These are phyloP conservation scores for Proales similis DNA, from an alignment of 1,140 invertebrate species.

Conservation along the genomic window DNA sequence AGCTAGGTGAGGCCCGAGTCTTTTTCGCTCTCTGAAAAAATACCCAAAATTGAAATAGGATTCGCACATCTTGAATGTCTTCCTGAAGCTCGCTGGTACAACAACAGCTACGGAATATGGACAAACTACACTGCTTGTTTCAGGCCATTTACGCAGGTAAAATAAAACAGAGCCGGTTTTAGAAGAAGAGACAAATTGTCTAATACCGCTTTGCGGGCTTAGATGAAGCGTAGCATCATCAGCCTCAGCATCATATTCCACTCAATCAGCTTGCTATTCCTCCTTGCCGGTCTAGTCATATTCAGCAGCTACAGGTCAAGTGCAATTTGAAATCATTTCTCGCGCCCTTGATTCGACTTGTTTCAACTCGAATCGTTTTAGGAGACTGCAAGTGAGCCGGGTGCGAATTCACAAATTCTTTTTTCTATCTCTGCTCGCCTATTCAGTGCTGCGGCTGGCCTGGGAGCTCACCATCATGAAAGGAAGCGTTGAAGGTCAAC, in stretches of 20 bases:
- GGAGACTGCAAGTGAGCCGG: conserved; percentile 25
- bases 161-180: too few species aligned
- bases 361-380: neutral
- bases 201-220: too few species aligned
- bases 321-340: neutral
- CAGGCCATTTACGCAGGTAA: neutral
- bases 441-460: conserved; percentile 15
- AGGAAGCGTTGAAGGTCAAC: neutral
- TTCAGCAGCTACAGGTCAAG: conserved; percentile 21
- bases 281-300: conserved; percentile 9
- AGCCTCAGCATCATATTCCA: conserved; percentile 8
- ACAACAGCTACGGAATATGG: neutral
- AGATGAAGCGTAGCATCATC: too few species aligned
- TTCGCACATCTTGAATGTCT: conserved; percentile 1
- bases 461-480: conserved; percentile 3
- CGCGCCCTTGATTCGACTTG: neutral
- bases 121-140: conserved; percentile 11
- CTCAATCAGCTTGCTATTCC: conserved; percentile 20
- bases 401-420: conserved; percentile 23
- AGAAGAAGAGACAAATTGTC: too few species aligned
- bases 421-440: conserved; percentile 13
- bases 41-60: too few species aligned
- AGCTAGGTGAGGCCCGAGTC: neutral
- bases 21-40: too few species aligned
- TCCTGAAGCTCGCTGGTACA: conserved; percentile 5